These are phyloP conservation scores for Lepus americanus DNA, from an alignment of 2,113 vertebrate genomes.

Conservation along the genomic window DNA sequence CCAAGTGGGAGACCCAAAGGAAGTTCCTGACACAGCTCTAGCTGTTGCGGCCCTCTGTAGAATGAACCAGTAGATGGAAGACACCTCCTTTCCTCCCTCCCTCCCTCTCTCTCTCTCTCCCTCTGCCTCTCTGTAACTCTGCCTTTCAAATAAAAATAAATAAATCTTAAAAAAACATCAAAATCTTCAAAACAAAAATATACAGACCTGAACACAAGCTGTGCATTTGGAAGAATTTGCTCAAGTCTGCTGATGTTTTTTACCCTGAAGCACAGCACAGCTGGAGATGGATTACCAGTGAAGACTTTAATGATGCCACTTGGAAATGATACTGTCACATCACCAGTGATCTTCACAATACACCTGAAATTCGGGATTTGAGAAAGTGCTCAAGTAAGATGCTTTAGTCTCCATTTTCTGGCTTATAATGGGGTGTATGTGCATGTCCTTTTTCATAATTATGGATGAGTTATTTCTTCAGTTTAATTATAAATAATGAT, in stretches of 20 bases:
- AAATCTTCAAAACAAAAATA: slow-evolving; percentile 22
- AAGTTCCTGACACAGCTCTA: no score
- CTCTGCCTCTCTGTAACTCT: no score
- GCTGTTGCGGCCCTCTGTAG: no score
- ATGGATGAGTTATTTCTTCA: slow-evolving; percentile 26
- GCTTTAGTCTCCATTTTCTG: slow-evolving; percentile 57
- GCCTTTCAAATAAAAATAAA: no score
- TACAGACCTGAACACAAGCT: slow-evolving; percentile 95
- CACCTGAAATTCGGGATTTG: slow-evolving; percentile 89
- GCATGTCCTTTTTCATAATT: slow-evolving; percentile 9
- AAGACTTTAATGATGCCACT: slow-evolving; percentile 98
- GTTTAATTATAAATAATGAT: slow-evolving; percentile 58
- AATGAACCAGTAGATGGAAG: no score
- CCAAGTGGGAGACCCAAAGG: no score
- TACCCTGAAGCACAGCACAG: slow-evolving; percentile 95
- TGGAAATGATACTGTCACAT: slow-evolving; percentile 98
- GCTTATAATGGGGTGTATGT: not conserved
- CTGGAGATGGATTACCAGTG: slow-evolving; percentile 95
- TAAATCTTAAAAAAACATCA: no score
- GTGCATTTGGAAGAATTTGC: slow-evolving; percentile 96
- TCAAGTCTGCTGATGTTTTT: slow-evolving; percentile 95
- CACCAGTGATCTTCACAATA: slow-evolving; percentile 99
- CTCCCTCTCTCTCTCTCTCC: no score
- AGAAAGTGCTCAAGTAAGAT: slow-evolving; percentile 71
- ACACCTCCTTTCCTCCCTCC: no score